A percentile compares a stretch with the other conserved stretches of the same genome.
Conservation (phyloP, 2,113 vertebrate genomes). For the Amphiprion ocellaris region DNA sequence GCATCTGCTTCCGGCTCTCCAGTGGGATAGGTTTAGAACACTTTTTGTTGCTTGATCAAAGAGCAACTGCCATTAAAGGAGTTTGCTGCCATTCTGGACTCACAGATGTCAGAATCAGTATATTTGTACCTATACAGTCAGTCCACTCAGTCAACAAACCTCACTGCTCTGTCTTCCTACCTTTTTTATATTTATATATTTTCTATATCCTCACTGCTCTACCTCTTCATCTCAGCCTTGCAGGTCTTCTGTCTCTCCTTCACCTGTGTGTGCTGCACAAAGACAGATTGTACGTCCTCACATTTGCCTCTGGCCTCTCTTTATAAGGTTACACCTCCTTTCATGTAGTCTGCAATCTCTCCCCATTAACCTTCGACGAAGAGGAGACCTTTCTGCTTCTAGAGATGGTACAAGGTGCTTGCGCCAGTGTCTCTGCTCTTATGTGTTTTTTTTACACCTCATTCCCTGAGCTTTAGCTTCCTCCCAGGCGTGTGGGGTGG, state of each 20-base stretch:
- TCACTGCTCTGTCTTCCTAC: background rate
- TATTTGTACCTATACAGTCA: slow-evolving; percentile 28
- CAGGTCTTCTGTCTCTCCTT: background rate
- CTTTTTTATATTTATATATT: background rate
- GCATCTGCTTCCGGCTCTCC: background rate
- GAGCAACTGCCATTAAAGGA: background rate
- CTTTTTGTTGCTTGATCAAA: background rate
- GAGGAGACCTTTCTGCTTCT: slow-evolving; percentile 47
- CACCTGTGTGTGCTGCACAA: background rate
- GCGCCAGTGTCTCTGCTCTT: background rate
- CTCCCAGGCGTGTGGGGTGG: background rate
- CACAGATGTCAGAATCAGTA: slow-evolving; percentile 29
- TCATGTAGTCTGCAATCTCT: slow-evolving; percentile 42
- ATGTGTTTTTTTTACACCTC: slow-evolving; percentile 27
- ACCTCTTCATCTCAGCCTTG: background rate
- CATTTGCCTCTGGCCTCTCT: slow-evolving; percentile 47
- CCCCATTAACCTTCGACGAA: slow-evolving; percentile 46
- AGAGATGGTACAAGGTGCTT: background rate
- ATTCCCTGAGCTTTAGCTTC: slow-evolving; percentile 17
- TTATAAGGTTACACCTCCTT: slow-evolving; percentile 35
- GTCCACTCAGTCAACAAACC: slow-evolving; percentile 14
- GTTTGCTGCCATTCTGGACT: background rate
- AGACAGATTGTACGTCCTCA: slow-evolving; percentile 11
- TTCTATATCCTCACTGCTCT: background rate
- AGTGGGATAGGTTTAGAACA: background rate